Percentiles rank a stretch among this genome's conserved stretches.
Evolutionary conservation across 2,113 vertebrate genomes (phyloP).

Genomic region (Etheostoma spectabile): DNA sequence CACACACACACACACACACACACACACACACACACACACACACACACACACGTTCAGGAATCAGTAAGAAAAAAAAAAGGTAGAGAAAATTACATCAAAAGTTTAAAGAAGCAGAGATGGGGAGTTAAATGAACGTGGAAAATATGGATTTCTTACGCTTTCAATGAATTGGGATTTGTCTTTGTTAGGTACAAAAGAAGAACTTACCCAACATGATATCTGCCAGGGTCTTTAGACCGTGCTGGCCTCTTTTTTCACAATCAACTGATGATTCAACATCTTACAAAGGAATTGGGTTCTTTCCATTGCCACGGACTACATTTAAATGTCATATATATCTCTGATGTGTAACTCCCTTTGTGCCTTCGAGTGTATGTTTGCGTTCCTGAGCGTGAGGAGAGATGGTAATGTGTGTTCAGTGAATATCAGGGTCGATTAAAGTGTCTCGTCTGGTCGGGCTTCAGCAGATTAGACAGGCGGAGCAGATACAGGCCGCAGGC

Average conservation of each 20-base stretch:
- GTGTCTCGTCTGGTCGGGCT: slow-evolving; percentile 84
- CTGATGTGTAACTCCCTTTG: background rate
- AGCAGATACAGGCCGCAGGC: slow-evolving; percentile 75
- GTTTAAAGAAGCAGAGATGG: slow-evolving; percentile 14
- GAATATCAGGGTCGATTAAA: slow-evolving; percentile 91
- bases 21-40: no score
- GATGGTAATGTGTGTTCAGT: slow-evolving; percentile 85
- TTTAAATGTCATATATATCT: slow-evolving; percentile 14
- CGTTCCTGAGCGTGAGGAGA: slow-evolving; percentile 37
- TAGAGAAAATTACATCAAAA: no score
- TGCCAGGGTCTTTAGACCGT: background rate
- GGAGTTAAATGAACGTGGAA: slow-evolving; percentile 30
- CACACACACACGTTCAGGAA: no score
- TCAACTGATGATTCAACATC: slow-evolving; percentile 14
- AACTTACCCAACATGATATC: background rate
- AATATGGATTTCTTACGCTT: slow-evolving; percentile 36
- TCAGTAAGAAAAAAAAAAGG: no score
- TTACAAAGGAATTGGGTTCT: background rate
- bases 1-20: no score
- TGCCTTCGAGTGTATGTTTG: slow-evolving; percentile 27
- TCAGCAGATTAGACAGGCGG: slow-evolving; percentile 88
- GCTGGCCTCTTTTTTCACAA: background rate
- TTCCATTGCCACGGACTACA: background rate
- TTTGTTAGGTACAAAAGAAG: background rate
- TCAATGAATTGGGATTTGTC: slow-evolving; percentile 28